Percentiles rank a stretch among this genome's conserved stretches.
These are phyloP conservation scores for Rhagonycha lutea DNA, from an alignment of 2,888 invertebrate species.

Conservation along the genomic window DNA sequence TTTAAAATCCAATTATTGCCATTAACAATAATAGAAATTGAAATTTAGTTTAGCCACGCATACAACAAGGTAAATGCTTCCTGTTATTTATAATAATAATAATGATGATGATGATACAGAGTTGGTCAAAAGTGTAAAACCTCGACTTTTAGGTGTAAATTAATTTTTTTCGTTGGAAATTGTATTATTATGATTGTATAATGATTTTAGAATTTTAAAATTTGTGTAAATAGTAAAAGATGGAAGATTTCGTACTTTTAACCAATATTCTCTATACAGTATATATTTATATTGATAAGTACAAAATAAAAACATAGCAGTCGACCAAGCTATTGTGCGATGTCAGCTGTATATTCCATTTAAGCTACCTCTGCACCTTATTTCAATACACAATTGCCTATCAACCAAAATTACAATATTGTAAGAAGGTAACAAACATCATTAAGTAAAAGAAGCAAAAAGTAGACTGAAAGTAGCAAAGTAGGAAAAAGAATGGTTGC, in stretches of 20 bases:
- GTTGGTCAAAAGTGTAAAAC: not conserved
- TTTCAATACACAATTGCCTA: slow-evolving; percentile 14
- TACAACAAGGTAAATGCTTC: slow-evolving; percentile 52
- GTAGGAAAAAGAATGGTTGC: not conserved
- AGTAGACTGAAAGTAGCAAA: not conserved
- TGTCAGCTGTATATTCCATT: slow-evolving; percentile 48
- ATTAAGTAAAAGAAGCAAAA: not conserved
- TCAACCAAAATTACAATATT: slow-evolving; percentile 19
- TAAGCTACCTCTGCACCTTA: slow-evolving; percentile 45
- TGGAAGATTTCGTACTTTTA: not conserved
- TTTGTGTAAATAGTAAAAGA: not conserved
- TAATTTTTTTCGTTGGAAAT: not conserved
- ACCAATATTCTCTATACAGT: not conserved
- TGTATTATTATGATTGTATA: not conserved
- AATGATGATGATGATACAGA: not conserved
- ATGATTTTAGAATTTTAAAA: not conserved
- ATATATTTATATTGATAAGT: slow-evolving; percentile 52
- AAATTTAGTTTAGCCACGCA: slow-evolving; percentile 34
- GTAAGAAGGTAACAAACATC: not conserved
- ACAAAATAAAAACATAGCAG: slow-evolving; percentile 47
- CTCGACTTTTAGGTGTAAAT: not conserved
- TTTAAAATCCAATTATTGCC: not conserved
- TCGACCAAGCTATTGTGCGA: slow-evolving; percentile 46
- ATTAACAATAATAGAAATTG: slow-evolving; percentile 12
- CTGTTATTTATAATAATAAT: slow-evolving; percentile 48